These are phyloP conservation scores for Steinernema hermaphroditum DNA, from an alignment of 2,888 invertebrate genomes.

Conservation along the genomic window DNA sequence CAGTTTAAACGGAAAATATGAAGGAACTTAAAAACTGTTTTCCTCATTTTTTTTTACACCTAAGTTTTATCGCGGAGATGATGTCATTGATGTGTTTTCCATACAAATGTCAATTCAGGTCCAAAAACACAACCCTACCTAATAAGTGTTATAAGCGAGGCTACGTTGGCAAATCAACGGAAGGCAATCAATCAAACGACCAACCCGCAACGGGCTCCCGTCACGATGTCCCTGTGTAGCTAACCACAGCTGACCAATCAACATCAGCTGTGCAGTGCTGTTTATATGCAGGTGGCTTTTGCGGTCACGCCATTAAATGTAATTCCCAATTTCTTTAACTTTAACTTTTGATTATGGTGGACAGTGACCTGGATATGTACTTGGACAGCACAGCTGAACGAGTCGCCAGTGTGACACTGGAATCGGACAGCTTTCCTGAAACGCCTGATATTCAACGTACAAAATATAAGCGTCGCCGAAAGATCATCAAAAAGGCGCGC, in stretches of 20 bases:
- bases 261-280: not conserved
- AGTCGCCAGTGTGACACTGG: slow-evolving; percentile 12
- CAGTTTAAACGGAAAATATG: too few species aligned
- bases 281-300: not conserved
- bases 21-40: too few species aligned
- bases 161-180: too few species aligned
- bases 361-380: slow-evolving; percentile 25
- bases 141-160: too few species aligned
- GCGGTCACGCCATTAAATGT: not conserved
- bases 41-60: too few species aligned
- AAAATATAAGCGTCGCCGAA: slow-evolving; percentile 10
- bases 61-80: too few species aligned
- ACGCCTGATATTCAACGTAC: slow-evolving; percentile 5
- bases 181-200: too few species aligned
- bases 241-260: not conserved
- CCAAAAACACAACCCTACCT: too few species aligned
- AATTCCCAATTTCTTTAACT: not conserved
- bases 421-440: slow-evolving; percentile 16
- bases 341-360: slow-evolving; percentile 21
- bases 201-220: slow-evolving; percentile 1
- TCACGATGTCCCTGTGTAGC: not conserved
- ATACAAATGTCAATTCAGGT: too few species aligned
- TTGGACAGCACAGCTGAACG: slow-evolving; percentile 11
- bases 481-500: not conserved
- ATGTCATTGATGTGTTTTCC: too few species aligned